These are phyloP conservation scores for Dynastes maya DNA, from an alignment of 2,888 invertebrate species.

Conservation along the genomic window DNA sequence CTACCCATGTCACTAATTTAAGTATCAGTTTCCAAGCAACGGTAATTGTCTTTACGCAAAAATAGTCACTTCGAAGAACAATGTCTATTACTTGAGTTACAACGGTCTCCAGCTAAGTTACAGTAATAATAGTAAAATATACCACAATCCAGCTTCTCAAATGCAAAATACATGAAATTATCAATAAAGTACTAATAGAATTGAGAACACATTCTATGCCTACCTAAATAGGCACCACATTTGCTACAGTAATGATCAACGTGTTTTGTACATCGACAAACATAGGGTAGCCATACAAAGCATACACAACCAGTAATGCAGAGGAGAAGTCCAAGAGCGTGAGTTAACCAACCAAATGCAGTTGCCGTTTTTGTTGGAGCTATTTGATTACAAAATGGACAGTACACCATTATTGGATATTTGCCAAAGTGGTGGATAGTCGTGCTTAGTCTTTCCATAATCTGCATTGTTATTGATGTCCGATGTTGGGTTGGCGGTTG, in stretches of 20 bases:
- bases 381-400: neutral
- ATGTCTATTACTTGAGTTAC: too few relatives aligned
- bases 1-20: too few relatives aligned
- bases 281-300: neutral
- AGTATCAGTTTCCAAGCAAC: too few relatives aligned
- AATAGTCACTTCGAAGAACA: too few relatives aligned
- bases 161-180: too few relatives aligned
- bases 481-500: too few relatives aligned
- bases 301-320: neutral
- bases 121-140: too few relatives aligned
- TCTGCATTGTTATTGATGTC: too few relatives aligned
- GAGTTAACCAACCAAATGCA: neutral
- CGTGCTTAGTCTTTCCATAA: neutral
- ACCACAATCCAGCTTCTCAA: too few relatives aligned
- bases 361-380: neutral
- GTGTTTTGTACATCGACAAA: constrained; percentile 9
- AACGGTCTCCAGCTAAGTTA: too few relatives aligned
- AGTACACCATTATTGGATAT: neutral
- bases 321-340: neutral
- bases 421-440: neutral
- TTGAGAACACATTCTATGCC: neutral
- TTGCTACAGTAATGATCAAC: constrained; percentile 5
- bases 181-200: too few relatives aligned
- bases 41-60: too few relatives aligned
- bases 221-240: neutral